phyloP scores from a whole-genome alignment of 2,113 vertebrate species.

The Gopherus flavomarginatus region DNA sequence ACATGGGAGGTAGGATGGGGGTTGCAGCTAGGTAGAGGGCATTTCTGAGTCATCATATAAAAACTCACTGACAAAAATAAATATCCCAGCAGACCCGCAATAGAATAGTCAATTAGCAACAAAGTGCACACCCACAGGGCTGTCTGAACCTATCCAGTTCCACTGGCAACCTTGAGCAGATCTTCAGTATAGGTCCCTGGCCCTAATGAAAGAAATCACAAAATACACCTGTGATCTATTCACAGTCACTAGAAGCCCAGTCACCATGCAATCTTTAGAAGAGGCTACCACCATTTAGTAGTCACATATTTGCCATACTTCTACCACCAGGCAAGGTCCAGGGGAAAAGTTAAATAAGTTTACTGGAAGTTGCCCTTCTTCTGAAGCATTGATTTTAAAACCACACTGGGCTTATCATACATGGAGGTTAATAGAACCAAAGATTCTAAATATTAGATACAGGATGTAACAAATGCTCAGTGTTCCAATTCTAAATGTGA shows the following conservation, averaged over 20 bases:
- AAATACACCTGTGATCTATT: neutral
- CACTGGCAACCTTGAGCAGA: neutral
- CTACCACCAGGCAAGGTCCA: neutral
- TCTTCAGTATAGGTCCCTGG: neutral
- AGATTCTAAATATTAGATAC: neutral
- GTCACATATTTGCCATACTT: neutral
- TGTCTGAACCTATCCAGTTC: neutral
- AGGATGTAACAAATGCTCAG: neutral
- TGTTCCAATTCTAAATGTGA: neutral
- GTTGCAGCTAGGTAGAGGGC: neutral
- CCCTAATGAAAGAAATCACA: neutral
- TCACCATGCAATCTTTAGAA: neutral
- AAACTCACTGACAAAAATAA: neutral
- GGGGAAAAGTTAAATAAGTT: neutral
- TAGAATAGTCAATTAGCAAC: neutral
- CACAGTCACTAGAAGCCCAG: neutral
- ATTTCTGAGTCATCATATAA: neutral
- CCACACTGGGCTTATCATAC: neutral
- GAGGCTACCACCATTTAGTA: neutral
- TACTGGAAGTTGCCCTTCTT: accelerated
- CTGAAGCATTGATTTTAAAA: neutral
- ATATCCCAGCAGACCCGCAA: neutral
- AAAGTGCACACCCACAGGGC: neutral
- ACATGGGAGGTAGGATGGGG: neutral
- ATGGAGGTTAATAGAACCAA: neutral